Conservation (phyloP, 2,797 vertebrate genomes). For the Podargus strigoides region DNA sequence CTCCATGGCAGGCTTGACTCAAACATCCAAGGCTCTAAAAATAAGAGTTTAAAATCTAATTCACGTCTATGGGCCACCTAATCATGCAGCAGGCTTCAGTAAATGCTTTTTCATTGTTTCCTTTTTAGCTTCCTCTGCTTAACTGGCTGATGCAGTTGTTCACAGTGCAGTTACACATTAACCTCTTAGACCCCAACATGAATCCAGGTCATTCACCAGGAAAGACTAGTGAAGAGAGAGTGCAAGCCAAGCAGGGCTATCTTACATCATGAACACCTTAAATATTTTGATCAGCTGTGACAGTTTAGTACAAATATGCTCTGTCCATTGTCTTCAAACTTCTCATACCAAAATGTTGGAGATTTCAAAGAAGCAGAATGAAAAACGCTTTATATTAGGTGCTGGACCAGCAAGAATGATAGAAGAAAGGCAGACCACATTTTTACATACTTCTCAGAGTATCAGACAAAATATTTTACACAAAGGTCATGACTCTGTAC, state of each 20-base stretch:
- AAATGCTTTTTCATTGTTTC: conserved; percentile 1
- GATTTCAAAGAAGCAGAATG: neutral
- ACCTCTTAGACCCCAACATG: neutral
- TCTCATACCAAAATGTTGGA: neutral
- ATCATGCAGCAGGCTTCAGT: neutral
- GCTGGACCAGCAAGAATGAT: neutral
- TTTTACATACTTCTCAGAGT: neutral
- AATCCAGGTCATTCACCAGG: neutral
- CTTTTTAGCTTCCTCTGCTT: neutral
- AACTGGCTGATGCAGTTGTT: neutral
- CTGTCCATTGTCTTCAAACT: neutral
- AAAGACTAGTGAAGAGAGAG: neutral
- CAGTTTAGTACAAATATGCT: neutral
- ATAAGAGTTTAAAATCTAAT: conserved; percentile 34
- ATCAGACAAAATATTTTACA: neutral
- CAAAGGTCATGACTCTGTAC: neutral
- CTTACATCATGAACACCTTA: neutral
- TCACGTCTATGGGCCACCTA: neutral
- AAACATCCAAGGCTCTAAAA: neutral
- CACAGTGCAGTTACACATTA: neutral
- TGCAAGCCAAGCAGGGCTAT: neutral
- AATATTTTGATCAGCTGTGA: neutral
- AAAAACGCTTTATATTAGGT: neutral
- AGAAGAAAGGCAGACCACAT: neutral
- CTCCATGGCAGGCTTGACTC: neutral